Evolutionary conservation across 1,140 invertebrate genomes (phyloP).

Genomic region (Drosophila carrolli): DNA sequence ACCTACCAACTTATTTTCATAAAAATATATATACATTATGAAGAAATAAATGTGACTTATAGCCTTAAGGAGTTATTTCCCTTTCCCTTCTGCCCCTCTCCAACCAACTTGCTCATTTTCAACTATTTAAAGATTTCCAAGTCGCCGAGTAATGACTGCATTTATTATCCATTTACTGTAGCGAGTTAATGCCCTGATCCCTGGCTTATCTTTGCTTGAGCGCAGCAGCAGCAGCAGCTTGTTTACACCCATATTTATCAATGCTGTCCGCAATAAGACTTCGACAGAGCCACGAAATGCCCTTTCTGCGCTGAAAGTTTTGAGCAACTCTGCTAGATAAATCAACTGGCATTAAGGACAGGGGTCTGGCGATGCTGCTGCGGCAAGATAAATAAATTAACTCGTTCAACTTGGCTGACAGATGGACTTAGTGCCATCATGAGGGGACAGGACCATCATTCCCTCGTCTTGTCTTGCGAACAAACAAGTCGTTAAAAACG

Average conservation of each 20-base stretch:
- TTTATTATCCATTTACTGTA: constrained; percentile 29
- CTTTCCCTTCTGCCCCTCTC: background rate
- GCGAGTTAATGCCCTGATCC: constrained; percentile 17
- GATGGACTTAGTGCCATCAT: constrained; percentile 50
- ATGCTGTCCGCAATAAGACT: constrained; percentile 24
- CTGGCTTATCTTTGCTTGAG: constrained; percentile 20
- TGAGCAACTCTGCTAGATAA: constrained; percentile 51
- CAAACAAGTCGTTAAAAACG: constrained; percentile 67
- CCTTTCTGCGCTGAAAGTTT: constrained; percentile 21
- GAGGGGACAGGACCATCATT: constrained; percentile 17
- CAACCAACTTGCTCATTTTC: background rate
- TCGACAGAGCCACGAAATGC: constrained; percentile 20
- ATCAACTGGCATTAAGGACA: constrained; percentile 45
- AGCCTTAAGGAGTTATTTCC: background rate
- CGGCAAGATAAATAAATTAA: constrained; percentile 60
- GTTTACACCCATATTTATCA: constrained; percentile 56
- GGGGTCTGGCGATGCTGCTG: constrained; percentile 12
- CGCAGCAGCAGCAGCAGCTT: constrained; percentile 15
- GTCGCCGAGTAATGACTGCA: constrained; percentile 15
- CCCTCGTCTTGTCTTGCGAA: background rate
- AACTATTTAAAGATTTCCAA: background rate
- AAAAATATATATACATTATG: no score
- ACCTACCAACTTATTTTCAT: no score
- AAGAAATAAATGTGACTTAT: background rate
- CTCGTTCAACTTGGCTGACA: constrained; percentile 57